Evolutionary conservation across 2,113 vertebrate genomes (phyloP), one percentile per base, ranked within the genome.

Genomic region (Spea multiplicata): DNA sequence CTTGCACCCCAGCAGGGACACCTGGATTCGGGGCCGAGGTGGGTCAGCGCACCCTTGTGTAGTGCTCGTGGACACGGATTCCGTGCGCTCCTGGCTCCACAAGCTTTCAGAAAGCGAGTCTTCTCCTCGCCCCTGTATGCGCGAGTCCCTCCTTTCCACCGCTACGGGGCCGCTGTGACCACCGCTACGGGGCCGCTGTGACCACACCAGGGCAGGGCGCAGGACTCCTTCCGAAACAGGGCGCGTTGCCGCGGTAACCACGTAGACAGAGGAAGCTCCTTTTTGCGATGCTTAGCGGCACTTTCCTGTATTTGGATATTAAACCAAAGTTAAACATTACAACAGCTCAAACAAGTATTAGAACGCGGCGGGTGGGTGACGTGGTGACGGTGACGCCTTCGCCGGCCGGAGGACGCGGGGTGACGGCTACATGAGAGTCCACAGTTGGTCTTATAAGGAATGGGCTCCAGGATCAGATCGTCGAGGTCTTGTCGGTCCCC

Each of bases 301-400:
- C 86, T 91, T 82, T 88, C 92, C 87, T 93, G 89, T 89, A 91
- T 90, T 92, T 89, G 90, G 90, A 94, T 92, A 93, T 95, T 95
- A 95, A 96, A 96, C 94, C 85, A 94, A 92, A 94, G 92, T 92
- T 92, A 88, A 87, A 92, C 93, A 52, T 93, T 93, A 91, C 93
- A 91, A 94, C 92, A 94, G 93, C 94, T 91, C 94, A 95, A 92
- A 96, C 93, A 95, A 96, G 95, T 96, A 95, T 95, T 91, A 90
- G 90, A 94, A 94, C 91, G 90, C 94, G 92, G 92, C 92, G 88
- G 90, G 90, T 88, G 86, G 83, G 81, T 59, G 78, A 91, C 88
- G 93, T 92, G 94, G 93, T 95, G 94, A 94, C 89, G 83, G 84
- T 72, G 70, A 55, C 2, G 66, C 50, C 69, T 71, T 17, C 16